Evolutionary conservation across 2,888 invertebrate genomes (phyloP), one percentile per base, ranked within the genome.

Genomic region (Tolmerus cingulatus): DNA sequence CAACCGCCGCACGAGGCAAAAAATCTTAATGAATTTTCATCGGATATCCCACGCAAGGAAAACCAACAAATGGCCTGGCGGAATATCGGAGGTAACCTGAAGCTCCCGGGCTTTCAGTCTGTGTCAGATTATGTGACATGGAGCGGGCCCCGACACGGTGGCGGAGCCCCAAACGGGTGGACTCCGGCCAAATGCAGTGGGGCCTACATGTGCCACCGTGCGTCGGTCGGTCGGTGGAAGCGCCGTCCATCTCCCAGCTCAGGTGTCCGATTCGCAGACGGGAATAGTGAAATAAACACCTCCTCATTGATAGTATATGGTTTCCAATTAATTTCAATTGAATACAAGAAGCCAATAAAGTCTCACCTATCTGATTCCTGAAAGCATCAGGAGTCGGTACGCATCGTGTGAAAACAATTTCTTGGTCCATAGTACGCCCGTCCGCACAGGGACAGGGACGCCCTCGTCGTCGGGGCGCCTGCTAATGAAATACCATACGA

Each of bases 301-400:
- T 79, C 51, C 27, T 79, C 79, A 79, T 79, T 79, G 79, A 79
- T 46, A 51, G 79, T 30, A 51, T 79, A 79, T 51, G 79, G 79
- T 79, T 79, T 79, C 79, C 79, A 79, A 79, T 79, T 79, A 79
- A 79, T 79, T 79, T 79, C 79, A 79, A 51, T 79, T 79, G 79
- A 79, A 79, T 79, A 79, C 79, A 40, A 79, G 79, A 79, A 79
- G 79, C 79, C 79, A 79, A 79, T 79, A 79, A 79, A 79, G 79
- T 37, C 51, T 34, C 79, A 46, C 27, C 51, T 46, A 79, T 46
- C 40, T 51, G 51, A 46, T 27, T 27, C 27, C 14, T 23, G 51
- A 46, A 79, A 27, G 79, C 79, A 79, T 79, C 46, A 79, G 51
- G 51, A 40, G 51, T 51, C 9, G 27, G 78, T 19, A 43, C 43